Percentiles rank a stretch among this genome's conserved stretches.
phyloP scores from a whole-genome alignment of 2,888 invertebrate species.

The Caenorhabditis uteleia region DNA sequence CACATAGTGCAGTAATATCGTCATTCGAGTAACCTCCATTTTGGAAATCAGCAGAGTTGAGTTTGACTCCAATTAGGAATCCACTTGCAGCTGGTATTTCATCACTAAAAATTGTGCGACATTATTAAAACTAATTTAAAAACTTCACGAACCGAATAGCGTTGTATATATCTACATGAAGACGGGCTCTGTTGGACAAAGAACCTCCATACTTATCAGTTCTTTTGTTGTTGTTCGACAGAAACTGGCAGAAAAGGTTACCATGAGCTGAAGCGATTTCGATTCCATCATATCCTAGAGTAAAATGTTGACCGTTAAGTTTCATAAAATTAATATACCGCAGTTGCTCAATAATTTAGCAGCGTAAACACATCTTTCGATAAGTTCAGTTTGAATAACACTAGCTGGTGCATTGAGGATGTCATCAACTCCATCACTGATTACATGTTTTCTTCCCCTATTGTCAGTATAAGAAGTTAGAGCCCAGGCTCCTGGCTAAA shows the following conservation, averaged over 20 bases:
- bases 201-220: constrained; percentile 32
- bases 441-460: constrained; percentile 17
- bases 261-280: constrained; percentile 26
- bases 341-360: constrained; percentile 25
- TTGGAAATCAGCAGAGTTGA: constrained; percentile 38
- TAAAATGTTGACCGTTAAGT: no score
- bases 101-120: not conserved
- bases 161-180: constrained; percentile 22
- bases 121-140: not conserved
- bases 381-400: constrained; percentile 43
- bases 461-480: constrained; percentile 25
- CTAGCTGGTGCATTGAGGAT: constrained; percentile 39
- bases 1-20: constrained; percentile 13
- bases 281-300: constrained; percentile 37
- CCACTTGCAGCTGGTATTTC: constrained; percentile 35
- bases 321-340: no score
- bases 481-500: constrained; percentile 33
- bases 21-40: constrained; percentile 16
- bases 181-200: constrained; percentile 21
- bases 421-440: constrained; percentile 40
- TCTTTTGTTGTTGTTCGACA: constrained; percentile 27
- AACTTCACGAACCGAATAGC: constrained; percentile 16
- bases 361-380: constrained; percentile 49
- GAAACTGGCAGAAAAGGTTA: constrained; percentile 33
- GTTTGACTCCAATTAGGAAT: constrained; percentile 25